phyloP scores from a whole-genome alignment of 92 coral and sea anemone species.

The Epizoanthus illoricatus region DNA sequence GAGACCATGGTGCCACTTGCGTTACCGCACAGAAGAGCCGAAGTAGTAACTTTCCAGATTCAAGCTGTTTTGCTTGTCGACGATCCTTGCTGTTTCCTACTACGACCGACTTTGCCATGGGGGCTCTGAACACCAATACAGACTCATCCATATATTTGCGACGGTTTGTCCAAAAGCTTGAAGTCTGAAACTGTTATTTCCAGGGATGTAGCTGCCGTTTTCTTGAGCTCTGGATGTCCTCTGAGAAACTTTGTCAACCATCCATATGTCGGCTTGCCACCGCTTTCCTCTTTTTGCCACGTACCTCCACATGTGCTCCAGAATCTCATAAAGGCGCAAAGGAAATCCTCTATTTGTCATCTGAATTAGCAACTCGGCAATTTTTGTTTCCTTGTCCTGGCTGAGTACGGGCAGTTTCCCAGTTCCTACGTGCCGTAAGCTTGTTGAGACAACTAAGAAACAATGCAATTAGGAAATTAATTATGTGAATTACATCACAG shows the following conservation, averaged over 20 bases:
- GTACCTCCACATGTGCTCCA: not conserved
- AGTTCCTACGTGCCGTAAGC: not conserved
- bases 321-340: not conserved
- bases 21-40: not conserved
- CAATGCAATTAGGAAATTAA: too few relatives aligned
- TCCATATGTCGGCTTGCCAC: not conserved
- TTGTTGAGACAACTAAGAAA: too few relatives aligned
- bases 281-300: not conserved
- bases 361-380: not conserved
- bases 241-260: not conserved
- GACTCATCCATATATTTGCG: not conserved
- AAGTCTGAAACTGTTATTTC: not conserved
- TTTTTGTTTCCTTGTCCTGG: not conserved
- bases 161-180: not conserved
- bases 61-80: not conserved
- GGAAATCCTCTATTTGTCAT: not conserved
- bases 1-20: not conserved
- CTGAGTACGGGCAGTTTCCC: not conserved
- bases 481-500: too few relatives aligned
- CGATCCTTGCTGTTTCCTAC: not conserved
- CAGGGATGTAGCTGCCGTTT: slow-evolving; percentile 10
- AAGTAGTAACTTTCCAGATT: not conserved
- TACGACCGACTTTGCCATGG: not conserved
- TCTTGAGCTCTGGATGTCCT: not conserved
- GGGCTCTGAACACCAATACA: not conserved